phyloP scores from a whole-genome alignment of 2,888 invertebrate genomes.

The Holacanthella duospinosa region DNA sequence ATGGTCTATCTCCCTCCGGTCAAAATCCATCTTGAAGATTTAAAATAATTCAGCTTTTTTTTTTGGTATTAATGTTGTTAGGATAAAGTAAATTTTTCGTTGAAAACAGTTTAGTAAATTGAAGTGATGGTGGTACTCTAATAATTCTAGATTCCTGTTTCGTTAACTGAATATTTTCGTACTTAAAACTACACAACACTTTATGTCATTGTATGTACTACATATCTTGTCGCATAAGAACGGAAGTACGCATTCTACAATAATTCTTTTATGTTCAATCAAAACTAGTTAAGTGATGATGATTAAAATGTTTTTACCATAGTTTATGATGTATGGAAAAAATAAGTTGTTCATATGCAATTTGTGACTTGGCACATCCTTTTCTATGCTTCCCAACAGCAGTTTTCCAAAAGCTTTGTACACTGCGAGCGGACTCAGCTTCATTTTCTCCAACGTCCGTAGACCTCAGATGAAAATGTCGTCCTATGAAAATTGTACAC shows the following conservation, averaged over 20 bases:
- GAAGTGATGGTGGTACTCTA: too few relatives aligned
- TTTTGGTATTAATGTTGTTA: too few relatives aligned
- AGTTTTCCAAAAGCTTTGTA: too few relatives aligned
- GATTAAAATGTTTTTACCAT: neutral
- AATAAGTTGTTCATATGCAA: too few relatives aligned
- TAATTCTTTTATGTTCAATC: neutral
- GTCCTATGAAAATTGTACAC: neutral
- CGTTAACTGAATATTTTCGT: conserved; percentile 14
- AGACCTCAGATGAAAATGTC: neutral
- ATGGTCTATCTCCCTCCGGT: too few relatives aligned
- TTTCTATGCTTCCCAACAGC: too few relatives aligned
- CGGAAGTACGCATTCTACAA: conserved; percentile 4
- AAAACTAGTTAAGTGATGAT: neutral
- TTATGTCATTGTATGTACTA: too few relatives aligned
- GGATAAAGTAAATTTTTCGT: too few relatives aligned
- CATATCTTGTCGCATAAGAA: conserved; percentile 21
- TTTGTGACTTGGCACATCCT: neutral
- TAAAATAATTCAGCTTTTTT: too few relatives aligned
- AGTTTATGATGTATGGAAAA: neutral
- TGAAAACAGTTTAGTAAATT: too few relatives aligned
- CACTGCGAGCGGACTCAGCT: neutral
- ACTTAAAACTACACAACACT: conserved; percentile 17
- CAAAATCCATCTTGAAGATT: too few relatives aligned
- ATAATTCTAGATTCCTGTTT: too few relatives aligned
- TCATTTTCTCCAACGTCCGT: neutral